Base-by-base conservation (phyloP, 2,888 invertebrate species). In the Agrilus cyanescens region DNA sequence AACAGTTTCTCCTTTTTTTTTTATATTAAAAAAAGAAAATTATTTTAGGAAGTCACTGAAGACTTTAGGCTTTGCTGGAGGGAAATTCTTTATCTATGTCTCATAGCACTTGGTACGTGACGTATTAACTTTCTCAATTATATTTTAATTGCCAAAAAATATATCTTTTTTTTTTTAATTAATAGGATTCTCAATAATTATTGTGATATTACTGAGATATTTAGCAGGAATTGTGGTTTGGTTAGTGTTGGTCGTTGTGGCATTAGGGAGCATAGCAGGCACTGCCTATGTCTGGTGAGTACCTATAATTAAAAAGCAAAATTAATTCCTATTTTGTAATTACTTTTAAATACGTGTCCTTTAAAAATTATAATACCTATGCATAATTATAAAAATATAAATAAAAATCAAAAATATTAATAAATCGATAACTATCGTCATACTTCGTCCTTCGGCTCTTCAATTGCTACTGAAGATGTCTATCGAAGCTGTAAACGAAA, bases 211-310 rank as follows among this genome's bases (percentile, higher is more conserved):
- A 18, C 70, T 78, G 47, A 64, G 78, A 47, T 77, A 70, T 55
- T 59, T 77, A 45, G 78, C 75, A 14, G 73, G 72, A 38, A 58
- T 76, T 43, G 68, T 81, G 12, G 74, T 81, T 45, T 81, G 80
- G 74, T 54, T 75, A n/a, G 69, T 79, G 13, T 61, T 80, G 14
- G 57, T 72, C 33, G 71, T 72, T 10, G 70, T 71, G 7, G 64
- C 71, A 8, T 31, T 73, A 7, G 70, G 70, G 14, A 70, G 72
- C 41, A 53, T 76, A 20, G 70, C 62, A 12, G 75, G 70, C 31
- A 74, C 79, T 4, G 61, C 70, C 15, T 75, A 72, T 53, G 65
- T 80, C 43, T 82, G 82, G 82, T 75, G 66, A 66, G 56, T 55
- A 44, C 40, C 43, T 43, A 37, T 40, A n/a, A n/a, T n/a, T n/a